These are phyloP conservation scores for Eupithecia inturbata DNA, from an alignment of 2,888 invertebrate genomes.

Conservation along the genomic window DNA sequence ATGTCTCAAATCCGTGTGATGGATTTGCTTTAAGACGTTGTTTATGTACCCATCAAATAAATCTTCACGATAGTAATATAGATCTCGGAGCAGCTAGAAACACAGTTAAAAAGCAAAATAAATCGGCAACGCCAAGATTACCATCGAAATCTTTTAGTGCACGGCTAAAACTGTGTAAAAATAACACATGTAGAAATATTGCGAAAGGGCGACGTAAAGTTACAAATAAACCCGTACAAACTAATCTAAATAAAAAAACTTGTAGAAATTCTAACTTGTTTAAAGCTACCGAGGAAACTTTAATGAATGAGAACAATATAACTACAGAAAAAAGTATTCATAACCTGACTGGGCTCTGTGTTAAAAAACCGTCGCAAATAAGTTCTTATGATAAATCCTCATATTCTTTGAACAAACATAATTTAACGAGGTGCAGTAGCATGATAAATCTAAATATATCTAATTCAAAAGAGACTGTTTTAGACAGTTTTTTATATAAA, in stretches of 20 bases:
- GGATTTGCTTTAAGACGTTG: conserved; percentile 1
- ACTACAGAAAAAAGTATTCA: neutral
- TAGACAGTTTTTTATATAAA: neutral
- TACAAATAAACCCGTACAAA: neutral
- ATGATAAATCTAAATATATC: neutral
- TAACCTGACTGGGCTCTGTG: neutral
- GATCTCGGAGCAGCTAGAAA: neutral
- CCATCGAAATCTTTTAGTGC: neutral
- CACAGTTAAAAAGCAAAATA: neutral
- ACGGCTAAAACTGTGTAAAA: neutral
- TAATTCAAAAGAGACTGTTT: neutral
- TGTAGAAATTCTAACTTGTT: neutral
- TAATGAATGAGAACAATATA: neutral
- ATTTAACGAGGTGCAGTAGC: neutral
- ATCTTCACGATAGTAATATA: neutral
- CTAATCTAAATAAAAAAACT: neutral
- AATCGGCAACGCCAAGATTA: neutral
- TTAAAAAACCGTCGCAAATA: neutral
- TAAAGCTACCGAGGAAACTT: neutral
- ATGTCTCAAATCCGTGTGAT: neutral
- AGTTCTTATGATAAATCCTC: neutral
- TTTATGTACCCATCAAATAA: neutral
- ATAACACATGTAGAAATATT: neutral
- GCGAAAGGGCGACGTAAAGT: neutral
- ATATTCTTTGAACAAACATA: neutral